Base-by-base conservation (phyloP, 1,140 invertebrate species). In the Drosophila athabasca region DNA sequence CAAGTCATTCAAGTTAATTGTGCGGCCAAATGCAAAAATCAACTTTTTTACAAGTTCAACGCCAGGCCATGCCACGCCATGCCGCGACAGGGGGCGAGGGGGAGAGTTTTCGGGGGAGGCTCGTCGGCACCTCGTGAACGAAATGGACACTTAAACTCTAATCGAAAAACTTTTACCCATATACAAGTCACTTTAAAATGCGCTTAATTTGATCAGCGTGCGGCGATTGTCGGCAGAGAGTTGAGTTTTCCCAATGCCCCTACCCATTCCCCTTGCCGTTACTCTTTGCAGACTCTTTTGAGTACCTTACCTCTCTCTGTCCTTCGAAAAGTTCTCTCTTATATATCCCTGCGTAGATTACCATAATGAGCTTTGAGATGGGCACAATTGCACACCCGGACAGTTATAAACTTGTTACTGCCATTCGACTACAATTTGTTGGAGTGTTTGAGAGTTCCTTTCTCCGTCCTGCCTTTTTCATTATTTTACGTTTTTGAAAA, bases 131-230 rank as follows among this genome's bases (percentile, higher is more conserved):
- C 81, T 84, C 81, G 68, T 84, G 81, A 84, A 81, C 75, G 82
- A 69, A 87, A 87, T 87, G 82, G 82, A 87, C 83, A 88, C 82
- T 87, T 87, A 88, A 88, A 89, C 84, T 83, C 79, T 88, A 88
- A 88, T 88, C 83, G 83, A 88, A 88, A 88, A 88, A 88, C 84
- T 88, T 87, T 88, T 89, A 43, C 72, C 83, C 83, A 88, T 88
- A 88, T 88, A 88, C 84, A 88, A 88, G 83, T 88, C 83, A 88
- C 83, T 88, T 88, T 89, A 88, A 88, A 88, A 88, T 89, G 79
- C 79, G 83, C 83, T 88, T 88, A 88, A 88, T 88, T 88, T 88
- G 83, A 88, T 88, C 83, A 88, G 79, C 83, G 67, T 71, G 83
- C 62, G 83, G 78, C 83, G 82, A 87, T 87, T 87, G 82, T 79